These are phyloP conservation scores for Nycticebus coucang DNA, from an alignment of 2,113 vertebrate genomes.

Conservation along the genomic window DNA sequence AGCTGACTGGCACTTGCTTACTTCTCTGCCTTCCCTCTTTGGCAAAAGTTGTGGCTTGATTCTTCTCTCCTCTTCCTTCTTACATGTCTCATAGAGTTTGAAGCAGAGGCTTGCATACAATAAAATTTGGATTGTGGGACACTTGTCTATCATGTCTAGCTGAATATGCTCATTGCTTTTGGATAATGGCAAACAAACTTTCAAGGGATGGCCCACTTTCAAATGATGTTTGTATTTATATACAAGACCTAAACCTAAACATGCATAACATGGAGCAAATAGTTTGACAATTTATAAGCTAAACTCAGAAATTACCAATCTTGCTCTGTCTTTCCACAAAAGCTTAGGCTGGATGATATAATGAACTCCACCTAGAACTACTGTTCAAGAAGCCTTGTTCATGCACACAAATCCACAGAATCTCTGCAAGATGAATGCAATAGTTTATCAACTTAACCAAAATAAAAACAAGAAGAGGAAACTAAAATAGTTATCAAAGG, in stretches of 20 bases:
- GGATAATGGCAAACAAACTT: neutral
- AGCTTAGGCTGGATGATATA: neutral
- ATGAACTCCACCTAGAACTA: neutral
- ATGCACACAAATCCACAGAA: neutral
- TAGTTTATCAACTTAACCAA: neutral
- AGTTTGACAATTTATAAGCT: neutral
- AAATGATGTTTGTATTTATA: neutral
- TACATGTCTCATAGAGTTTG: neutral
- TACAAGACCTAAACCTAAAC: neutral
- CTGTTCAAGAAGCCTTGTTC: neutral
- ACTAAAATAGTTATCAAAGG: neutral
- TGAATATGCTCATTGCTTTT: neutral
- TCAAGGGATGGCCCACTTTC: neutral
- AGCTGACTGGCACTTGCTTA: neutral
- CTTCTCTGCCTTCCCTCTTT: neutral
- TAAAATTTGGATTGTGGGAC: neutral
- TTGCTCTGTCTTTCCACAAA: neutral
- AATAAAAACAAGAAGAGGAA: slow-evolving; percentile 39
- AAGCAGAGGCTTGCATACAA: neutral
- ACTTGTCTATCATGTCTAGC: neutral
- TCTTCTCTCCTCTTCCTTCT: neutral
- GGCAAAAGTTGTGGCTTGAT: neutral
- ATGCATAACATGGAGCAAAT: neutral
- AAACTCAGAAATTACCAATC: neutral
- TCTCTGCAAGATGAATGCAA: neutral